Base-by-base conservation (phyloP, 2,113 vertebrate genomes). In the Chloebia gouldiae region DNA sequence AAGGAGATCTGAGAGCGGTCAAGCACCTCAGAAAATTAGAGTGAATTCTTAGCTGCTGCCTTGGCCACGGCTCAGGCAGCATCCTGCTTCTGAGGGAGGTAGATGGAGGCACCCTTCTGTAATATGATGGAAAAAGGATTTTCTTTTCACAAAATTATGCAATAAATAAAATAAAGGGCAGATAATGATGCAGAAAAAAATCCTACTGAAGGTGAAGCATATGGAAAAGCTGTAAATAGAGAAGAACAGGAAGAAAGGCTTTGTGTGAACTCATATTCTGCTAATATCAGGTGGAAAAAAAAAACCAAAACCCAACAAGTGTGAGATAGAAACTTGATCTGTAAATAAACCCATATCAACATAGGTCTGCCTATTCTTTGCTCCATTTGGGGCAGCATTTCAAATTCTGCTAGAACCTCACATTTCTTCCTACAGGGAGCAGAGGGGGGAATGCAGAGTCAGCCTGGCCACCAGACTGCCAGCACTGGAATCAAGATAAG, bases 401-500 rank as follows among this genome's bases (percentile, higher is more conserved):
- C 37, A 65, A 35, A n/a, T 50, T 76, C 70, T 86, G 14, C 16
- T 30, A 31, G n/a, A 82, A 65, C 10, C 51, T 72, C 37, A 5
- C 37, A 18, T 81, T 91, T 65, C 47, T 65, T 25, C 53, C 49
- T n/a, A 4, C 35, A 54, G 39, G 3, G 45, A 79, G 50, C 61
- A 75, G 70, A 70, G 12, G 7, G 24, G 56, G 30, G 45, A 93
- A 13, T 15, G 33, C 54, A 59, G 70, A 89, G 57, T 37, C 77
- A 91, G 81, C 65, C 86, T 65, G 65, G 50, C 57, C 79, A 84
- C 69, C 53, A 17, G 30, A 13, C 39, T 72, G 83, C 86, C 65
- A 92, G 53, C 45, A 6, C 3, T 3, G 84, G 86, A 95, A 94
- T 92, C 57, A 95, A 91, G 96, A 69, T 65, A 95, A 93, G 81